Base-by-base conservation (phyloP, 2,113 vertebrate species). In the Euleptes europaea region DNA sequence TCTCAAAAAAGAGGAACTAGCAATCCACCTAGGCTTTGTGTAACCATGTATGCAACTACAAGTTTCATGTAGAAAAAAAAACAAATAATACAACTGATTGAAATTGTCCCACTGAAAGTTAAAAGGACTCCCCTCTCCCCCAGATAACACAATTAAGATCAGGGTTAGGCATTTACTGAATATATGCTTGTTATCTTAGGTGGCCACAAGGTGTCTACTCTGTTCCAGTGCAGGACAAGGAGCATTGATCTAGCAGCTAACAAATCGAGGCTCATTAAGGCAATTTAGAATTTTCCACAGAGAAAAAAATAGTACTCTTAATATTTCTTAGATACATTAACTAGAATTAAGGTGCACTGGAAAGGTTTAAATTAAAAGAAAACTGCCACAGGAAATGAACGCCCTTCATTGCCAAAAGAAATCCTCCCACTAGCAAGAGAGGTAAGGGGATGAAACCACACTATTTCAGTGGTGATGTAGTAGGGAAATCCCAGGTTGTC, bases 211-310 rank as follows among this genome's bases (percentile, higher is more conserved):
- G 93, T 35, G 74, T 88, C 91, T 83, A 85, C 90, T 94, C 91
- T 90, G 93, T 92, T 94, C 90, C 93, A 88, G 3, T 69, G 84
- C 84, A 84, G 87, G 89, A 76, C 88, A 44, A 31, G 91, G 92
- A 94, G 92, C 94, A 63, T 42, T 65, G 89, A 91, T 92, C 91
- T 93, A 95, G 95, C 95, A 95, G 95, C 95, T 94, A 92, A 88
- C 90, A 93, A 94, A 90, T 87, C 92, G 95, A 76, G 95, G 95
- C 95, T 96, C 93, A 92, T 96, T 96, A 97, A 96, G 96, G 96
- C 96, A 96, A 96, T 96, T 95, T 87, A 93, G 95, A 96, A 94
- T 94, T 92, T 95, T 95, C 95, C 92, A 93, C 93, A 90, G 70
- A 88, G 89, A 90, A 92, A 88, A 91, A 89, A 49, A 82, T 78